Base-by-base conservation (phyloP, 1,140 invertebrate genomes). In the Eurosta solidaginis region DNA sequence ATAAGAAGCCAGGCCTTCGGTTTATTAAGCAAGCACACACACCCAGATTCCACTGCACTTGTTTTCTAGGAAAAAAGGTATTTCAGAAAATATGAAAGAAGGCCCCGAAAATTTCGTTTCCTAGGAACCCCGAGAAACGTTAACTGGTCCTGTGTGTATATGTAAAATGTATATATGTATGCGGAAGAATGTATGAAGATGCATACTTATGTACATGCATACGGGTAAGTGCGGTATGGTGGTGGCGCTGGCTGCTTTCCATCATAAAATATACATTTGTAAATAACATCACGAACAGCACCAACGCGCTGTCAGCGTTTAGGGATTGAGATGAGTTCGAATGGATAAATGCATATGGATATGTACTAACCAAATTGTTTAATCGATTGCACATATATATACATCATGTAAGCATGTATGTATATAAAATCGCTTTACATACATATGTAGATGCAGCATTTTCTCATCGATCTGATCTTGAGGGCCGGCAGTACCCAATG, bases 171-270 rank as follows among this genome's bases (percentile, higher is more conserved):
- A n/a, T 36, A 9, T 33, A 14, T 59, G 2, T 59, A 5, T 36
- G 5, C 25, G 25, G 3, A 25, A 25, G 25, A 33, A 3, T 63
- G 29, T 59, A 17, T 59, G 7, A 22, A 4, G n/a, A n/a, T 52
- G 22, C 7, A 17, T 52, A 22, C 17, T 6, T 22, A 4, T 52
- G 17, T 40, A 9, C 2, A 2, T 63, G 3, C 22, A 17, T 68
- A 9, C 20, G 29, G 10, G 33, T 68, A 68, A 68, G 59, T 68
- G 59, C 59, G 59, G n/a, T n/a, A n/a, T 33, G 20, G 59, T 68
- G 59, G 33, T n/a, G 33, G 29, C 59, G 59, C 40, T 68, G 59
- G 59, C 59, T 68, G 59, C 59, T 68, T 68, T 68, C 59, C 59
- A 68, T 68, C 59, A 68, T 40, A 40, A 68, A 36, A 59, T 59